These are phyloP conservation scores for Nemotelus pantherinus DNA, from an alignment of 2,888 invertebrate genomes.

Conservation along the genomic window DNA sequence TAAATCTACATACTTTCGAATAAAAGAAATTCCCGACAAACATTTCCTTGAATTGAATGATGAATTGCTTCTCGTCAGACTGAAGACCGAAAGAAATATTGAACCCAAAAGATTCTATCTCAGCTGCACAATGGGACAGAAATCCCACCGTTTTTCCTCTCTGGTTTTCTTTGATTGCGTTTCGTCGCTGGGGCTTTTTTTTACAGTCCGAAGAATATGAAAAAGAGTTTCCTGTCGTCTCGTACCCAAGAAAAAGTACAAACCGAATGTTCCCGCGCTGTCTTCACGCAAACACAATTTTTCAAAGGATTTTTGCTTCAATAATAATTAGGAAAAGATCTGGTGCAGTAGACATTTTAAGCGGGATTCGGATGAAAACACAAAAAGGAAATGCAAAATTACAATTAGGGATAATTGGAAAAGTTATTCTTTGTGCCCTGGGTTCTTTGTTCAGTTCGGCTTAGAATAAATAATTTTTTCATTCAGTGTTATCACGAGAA, in stretches of 20 bases:
- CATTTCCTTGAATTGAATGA: neutral
- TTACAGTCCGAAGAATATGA: neutral
- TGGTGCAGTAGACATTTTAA: constrained; percentile 6
- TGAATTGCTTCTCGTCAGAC: constrained; percentile 3
- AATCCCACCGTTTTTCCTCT: neutral
- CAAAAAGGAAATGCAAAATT: constrained; percentile 10
- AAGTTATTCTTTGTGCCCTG: constrained; percentile 33
- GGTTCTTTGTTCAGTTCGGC: neutral
- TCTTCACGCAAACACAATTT: neutral
- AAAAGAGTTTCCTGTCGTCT: neutral
- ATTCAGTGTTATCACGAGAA: too few species aligned
- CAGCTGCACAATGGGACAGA: too few species aligned
- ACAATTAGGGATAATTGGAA: constrained; percentile 37
- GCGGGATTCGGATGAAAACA: neutral
- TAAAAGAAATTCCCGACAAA: neutral
- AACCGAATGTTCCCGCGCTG: too few species aligned
- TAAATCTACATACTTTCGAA: neutral
- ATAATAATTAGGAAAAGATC: constrained; percentile 12
- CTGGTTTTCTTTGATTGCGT: neutral
- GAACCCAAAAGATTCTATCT: neutral
- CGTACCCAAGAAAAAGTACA: neutral
- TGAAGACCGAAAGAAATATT: neutral
- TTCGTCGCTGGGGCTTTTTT: neutral
- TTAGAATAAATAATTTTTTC: neutral
- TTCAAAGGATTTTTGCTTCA: constrained; percentile 16